Evolutionary conservation across 2,797 vertebrate species (phyloP), one percentile per base, ranked within the genome.

Genomic region (Malacoraja senta): DNA sequence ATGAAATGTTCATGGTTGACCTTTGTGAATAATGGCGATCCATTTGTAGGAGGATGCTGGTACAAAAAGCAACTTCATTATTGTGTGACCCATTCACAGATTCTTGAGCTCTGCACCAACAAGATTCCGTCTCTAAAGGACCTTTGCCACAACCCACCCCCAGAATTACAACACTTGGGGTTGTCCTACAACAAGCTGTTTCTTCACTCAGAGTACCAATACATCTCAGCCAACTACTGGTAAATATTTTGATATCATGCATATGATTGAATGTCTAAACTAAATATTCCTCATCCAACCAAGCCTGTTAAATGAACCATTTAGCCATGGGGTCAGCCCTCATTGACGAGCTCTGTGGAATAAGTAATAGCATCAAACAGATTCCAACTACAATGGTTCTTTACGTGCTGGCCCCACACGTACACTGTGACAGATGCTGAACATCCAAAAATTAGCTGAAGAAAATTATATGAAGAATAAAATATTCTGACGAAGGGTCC

Each of bases 91-190:
- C 17, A 86, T 0, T 32, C 15, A 13, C 95, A 98, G 98, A 95
- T 98, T 86, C 95, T 98, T 95, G 98, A 98, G 95, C 96, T 98
- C 0, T 97, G 97, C 10, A 96, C 94, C 93, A 98, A 98, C 1
- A 1, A 92, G 21, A 93, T 98, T 90, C 26, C 76, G n/a, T 95
- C 96, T 93, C 93, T 98, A 93, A 94, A 94, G 84, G 94, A 95
- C 32, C 95, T 99, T 68, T 96, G 95, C 0, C 0, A 19, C 0
- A n/a, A 0, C 0, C 95, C 95, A 0, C 97, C 96, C 26, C 97
- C 95, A 0, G 7, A 1, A 4, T 96, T 98, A 0, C 97, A 96
- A 93, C 97, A 98, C 94, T 91, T 99, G 74, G 97, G 98, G 0
- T 95, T 99, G 0, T 95, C 96, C 0, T 95, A 97, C 94, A 99